Conservation (phyloP, 2,797 vertebrate genomes). For the Hemitrygon akajei region DNA sequence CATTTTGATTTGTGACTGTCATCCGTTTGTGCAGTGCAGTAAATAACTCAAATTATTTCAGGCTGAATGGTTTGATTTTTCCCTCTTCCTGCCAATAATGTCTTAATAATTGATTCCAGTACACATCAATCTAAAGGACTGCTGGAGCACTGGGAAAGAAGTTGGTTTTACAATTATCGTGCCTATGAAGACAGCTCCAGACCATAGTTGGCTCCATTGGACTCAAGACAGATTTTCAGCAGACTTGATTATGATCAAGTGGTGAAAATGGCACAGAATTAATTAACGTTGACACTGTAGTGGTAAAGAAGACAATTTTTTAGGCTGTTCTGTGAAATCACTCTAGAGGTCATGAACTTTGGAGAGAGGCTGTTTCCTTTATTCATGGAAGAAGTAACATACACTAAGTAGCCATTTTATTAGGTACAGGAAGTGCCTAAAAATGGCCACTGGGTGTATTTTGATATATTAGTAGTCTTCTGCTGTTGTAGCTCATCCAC, state of each 20-base stretch:
- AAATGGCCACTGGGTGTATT: too few relatives aligned
- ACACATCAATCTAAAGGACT: conserved; percentile 16
- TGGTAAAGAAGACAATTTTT: not conserved
- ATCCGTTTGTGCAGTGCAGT: not conserved
- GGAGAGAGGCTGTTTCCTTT: not conserved
- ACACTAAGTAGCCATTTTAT: too few relatives aligned
- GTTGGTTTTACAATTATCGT: not conserved
- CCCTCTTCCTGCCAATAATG: not conserved
- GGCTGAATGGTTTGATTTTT: not conserved
- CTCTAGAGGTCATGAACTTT: not conserved
- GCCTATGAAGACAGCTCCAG: not conserved
- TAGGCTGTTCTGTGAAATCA: not conserved
- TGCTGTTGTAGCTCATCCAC: too few relatives aligned
- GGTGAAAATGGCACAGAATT: conserved; percentile 2
- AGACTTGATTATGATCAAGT: not conserved
- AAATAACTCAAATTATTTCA: not conserved
- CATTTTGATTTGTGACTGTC: not conserved
- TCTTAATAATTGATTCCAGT: conserved; percentile 23
- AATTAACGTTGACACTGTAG: not conserved
- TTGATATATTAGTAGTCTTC: too few relatives aligned
- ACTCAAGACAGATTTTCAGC: not conserved
- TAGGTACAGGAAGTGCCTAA: too few relatives aligned
- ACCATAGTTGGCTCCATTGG: not conserved
- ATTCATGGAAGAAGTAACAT: not conserved
- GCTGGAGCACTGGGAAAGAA: not conserved